Base-by-base conservation (phyloP, 2,888 invertebrate genomes). In the Caenorhabditis uteleia region DNA sequence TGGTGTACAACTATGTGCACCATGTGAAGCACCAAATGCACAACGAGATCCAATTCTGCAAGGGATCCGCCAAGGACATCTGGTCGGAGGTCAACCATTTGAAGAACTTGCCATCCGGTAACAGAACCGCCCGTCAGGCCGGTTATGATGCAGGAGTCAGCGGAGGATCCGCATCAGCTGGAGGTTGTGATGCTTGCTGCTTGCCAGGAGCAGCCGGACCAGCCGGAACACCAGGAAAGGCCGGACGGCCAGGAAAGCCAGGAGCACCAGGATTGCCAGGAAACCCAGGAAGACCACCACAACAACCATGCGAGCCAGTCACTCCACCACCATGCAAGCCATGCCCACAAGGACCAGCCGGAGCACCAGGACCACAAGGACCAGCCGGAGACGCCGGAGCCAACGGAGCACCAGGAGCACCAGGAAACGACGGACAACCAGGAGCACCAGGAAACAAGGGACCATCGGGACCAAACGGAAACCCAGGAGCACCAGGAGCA, bases 131-230 rank as follows among this genome's bases (percentile, higher is more conserved):
- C 62, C 74, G 74, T 72, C 74, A 75, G 50, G 65, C 70, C 45
- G 74, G 74, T 36, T 70, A 70, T 42, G 69, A 57, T 53, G 59
- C 59, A 36, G 61, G 62, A 51, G 70, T 60, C 38, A 64, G 31
- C 46, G 69, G 64, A 40, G 65, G 53, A 43, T 60, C 58, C 27
- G 65, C 57, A 43, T 50, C 59, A 31, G 49, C 58, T 42, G 66
- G 66, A 60, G 61, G 66, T 34, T 78, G 78, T 50, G 78, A 75
- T 29, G 73, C 75, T 44, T 78, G 78, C 62, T 78, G 78, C 54
- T 68, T 78, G 33, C 68, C 68, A 51, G 68, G 68, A 68, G 58
- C 68, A 38, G 68, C 68, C 23, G 68, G 68, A 65, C 62, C 70
- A 46, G 70, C 67, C 45, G 70, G 70, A 53, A 58, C 64, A 34